Conservation (phyloP, 2,113 vertebrate genomes). For the Chaetops frenatus region DNA sequence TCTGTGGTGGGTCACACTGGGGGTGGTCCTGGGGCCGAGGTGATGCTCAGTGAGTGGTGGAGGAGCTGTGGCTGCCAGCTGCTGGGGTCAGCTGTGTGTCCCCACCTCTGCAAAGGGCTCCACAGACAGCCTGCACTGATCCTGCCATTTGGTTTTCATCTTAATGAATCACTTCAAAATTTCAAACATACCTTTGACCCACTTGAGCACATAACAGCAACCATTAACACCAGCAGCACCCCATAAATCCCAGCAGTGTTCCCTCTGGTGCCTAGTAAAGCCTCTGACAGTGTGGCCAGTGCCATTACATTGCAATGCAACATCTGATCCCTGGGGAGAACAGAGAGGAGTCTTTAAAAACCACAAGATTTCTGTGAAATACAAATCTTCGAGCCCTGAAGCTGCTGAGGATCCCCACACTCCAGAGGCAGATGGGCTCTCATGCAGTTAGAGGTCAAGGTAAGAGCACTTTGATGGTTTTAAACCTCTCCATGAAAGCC, state of each 20-base stretch:
- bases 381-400: background rate
- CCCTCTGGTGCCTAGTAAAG: background rate
- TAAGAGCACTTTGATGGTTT: background rate
- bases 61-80: background rate
- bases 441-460: background rate
- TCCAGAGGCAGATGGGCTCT: background rate
- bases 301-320: background rate
- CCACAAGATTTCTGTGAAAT: background rate
- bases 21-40: fast-evolving
- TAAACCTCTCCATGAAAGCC: background rate
- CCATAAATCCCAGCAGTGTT: background rate
- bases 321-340: background rate
- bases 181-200: background rate
- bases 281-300: too few species aligned
- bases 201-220: background rate
- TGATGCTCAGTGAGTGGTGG: fast-evolving
- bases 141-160: background rate
- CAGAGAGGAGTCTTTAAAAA: background rate
- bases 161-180: background rate
- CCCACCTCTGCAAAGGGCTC: fast-evolving
- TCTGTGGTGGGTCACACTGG: fast-evolving
- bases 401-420: background rate
- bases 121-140: fast-evolving
- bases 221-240: background rate
- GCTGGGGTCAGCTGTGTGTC: background rate